phyloP scores from a whole-genome alignment of 2,113 vertebrate species.

The Alosa alosa region DNA sequence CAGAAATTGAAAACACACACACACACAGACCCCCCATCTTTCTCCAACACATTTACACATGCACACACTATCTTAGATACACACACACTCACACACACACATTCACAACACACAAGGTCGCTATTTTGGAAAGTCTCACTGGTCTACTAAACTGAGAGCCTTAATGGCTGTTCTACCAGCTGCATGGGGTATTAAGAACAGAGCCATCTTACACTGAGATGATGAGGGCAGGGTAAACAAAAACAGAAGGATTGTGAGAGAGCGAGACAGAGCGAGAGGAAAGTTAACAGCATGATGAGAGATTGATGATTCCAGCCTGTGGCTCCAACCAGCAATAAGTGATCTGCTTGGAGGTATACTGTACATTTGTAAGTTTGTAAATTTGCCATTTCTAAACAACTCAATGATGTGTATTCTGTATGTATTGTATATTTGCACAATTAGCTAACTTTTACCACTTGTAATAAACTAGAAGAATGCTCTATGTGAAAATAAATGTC shows the following conservation, averaged over 20 bases:
- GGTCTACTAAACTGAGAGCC: slow-evolving; percentile 19
- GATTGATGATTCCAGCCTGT: neutral
- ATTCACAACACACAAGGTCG: neutral
- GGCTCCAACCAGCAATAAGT: neutral
- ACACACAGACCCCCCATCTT: neutral
- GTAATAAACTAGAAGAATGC: neutral
- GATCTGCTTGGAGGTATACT: neutral
- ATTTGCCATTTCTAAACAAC: neutral
- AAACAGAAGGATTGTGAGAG: neutral
- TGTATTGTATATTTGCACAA: neutral
- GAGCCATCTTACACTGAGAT: neutral
- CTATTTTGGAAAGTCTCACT: slow-evolving; percentile 30
- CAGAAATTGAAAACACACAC: neutral
- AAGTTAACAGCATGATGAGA: neutral
- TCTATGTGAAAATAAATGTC: neutral
- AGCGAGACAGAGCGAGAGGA: neutral
- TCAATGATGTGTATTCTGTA: neutral
- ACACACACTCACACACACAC: slow-evolving; percentile 41
- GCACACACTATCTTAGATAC: slow-evolving; percentile 56
- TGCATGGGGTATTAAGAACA: slow-evolving; percentile 24
- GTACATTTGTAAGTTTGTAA: neutral
- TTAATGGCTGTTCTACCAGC: slow-evolving; percentile 30
- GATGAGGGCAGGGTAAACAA: neutral
- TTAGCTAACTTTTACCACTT: neutral
- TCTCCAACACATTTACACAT: slow-evolving; percentile 27